Conservation (phyloP, 2,888 invertebrate species). For the Linyphia triangularis region DNA sequence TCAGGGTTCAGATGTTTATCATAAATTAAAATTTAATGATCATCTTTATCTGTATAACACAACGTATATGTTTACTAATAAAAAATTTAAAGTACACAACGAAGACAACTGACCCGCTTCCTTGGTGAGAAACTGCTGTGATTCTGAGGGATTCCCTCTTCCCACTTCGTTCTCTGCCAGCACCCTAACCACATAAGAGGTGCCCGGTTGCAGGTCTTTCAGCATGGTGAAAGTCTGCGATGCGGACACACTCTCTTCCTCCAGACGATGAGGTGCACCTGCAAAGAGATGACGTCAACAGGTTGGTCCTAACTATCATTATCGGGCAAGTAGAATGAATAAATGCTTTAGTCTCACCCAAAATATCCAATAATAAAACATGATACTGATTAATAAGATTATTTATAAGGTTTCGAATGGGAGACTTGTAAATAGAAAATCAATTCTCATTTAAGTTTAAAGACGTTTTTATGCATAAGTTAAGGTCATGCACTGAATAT, state of each 20-base stretch:
- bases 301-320: no score
- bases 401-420: no score
- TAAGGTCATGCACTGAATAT: no score
- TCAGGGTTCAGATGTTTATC: not conserved
- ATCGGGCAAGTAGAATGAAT: no score
- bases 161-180: conserved; percentile 77
- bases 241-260: conserved; percentile 76
- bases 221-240: conserved; percentile 77
- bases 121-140: conserved; percentile 76
- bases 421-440: no score
- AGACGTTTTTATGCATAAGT: no score
- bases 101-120: conserved; percentile 75
- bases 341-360: no score
- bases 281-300: not conserved
- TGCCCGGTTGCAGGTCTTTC: conserved; percentile 77
- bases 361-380: not conserved
- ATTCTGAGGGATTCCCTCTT: conserved; percentile 76
- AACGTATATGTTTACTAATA: not conserved
- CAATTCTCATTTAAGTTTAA: no score
- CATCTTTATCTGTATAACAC: not conserved
- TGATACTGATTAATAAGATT: no score
- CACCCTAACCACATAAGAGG: conserved; percentile 76
- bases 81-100: not conserved
- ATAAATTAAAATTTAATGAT: not conserved
- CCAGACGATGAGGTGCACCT: conserved; percentile 76